These are phyloP conservation scores for Capitella teleta DNA, from an alignment of 1,140 invertebrate species.

Conservation along the genomic window DNA sequence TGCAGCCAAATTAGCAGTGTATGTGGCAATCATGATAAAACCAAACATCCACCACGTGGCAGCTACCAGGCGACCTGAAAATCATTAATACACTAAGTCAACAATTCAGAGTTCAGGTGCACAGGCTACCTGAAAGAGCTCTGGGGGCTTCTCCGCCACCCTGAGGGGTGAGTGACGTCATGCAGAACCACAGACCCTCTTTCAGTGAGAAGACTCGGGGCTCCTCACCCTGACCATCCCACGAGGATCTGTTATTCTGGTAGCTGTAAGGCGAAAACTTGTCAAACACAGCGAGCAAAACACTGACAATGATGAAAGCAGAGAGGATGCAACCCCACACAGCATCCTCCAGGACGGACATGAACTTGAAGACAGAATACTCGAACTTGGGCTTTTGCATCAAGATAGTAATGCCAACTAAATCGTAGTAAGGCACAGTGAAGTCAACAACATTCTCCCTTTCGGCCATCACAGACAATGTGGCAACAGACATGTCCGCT, in stretches of 20 bases:
- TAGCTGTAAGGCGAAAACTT: constrained; percentile 77
- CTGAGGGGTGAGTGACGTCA: constrained; percentile 94
- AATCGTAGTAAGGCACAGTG: constrained; percentile 41
- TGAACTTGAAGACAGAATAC: constrained; percentile 83
- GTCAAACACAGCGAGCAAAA: constrained; percentile 91
- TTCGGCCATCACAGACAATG: constrained; percentile 36
- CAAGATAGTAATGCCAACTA: constrained; percentile 52
- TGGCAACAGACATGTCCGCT: constrained; percentile 37
- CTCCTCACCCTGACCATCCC: constrained; percentile 73
- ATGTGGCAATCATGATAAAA: constrained; percentile 96
- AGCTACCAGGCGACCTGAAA: constrained; percentile 79
- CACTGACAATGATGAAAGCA: constrained; percentile 59
- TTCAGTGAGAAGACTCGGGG: constrained; percentile 90
- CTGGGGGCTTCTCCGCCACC: constrained; percentile 81
- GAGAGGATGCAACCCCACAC: constrained; percentile 93
- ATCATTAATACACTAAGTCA: no score
- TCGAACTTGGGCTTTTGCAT: constrained; percentile 55
- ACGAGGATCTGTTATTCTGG: constrained; percentile 86
- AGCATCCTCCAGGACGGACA: constrained; percentile 87
- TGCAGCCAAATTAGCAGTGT: constrained; percentile 91
- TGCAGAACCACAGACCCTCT: constrained; percentile 97
- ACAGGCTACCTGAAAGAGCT: constrained; percentile 56
- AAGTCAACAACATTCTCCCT: constrained; percentile 39
- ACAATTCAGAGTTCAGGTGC: background rate
- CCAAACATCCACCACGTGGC: constrained; percentile 97